Percentiles rank a stretch among this genome's conserved stretches.
Evolutionary conservation across 2,888 invertebrate species (phyloP).

Genomic region (Lasioglossum figueresi): DNA sequence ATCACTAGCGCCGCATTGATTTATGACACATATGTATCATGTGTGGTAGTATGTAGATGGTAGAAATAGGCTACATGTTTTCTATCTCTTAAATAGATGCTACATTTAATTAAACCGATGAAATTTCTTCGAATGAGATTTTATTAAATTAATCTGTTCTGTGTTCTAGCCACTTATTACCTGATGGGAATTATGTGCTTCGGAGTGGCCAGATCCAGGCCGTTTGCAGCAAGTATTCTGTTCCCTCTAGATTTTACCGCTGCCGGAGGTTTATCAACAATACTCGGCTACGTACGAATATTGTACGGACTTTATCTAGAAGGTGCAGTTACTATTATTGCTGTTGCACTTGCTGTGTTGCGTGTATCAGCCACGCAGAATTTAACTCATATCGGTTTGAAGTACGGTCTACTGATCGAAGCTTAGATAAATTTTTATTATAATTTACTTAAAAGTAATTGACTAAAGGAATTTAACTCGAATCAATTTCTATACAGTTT

Average conservation of each 20-base stretch:
- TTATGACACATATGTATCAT: background rate
- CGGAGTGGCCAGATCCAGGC: slow-evolving; percentile 86
- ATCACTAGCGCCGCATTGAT: background rate
- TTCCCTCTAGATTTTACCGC: slow-evolving; percentile 90
- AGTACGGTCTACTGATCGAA: slow-evolving; percentile 85
- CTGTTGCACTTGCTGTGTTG: slow-evolving; percentile 86
- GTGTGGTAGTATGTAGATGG: background rate
- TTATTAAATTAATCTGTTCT: slow-evolving; percentile 15
- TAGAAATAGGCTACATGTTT: background rate
- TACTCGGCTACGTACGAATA: slow-evolving; percentile 86
- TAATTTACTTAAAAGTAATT: background rate
- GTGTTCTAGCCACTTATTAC: slow-evolving; percentile 85
- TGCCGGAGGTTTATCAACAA: slow-evolving; percentile 88
- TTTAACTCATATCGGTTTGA: slow-evolving; percentile 85
- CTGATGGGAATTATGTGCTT: slow-evolving; percentile 86
- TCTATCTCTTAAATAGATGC: background rate
- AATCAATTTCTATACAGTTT: too few species aligned
- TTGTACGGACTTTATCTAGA: slow-evolving; percentile 89
- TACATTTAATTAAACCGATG: background rate
- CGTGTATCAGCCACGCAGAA: slow-evolving; percentile 86
- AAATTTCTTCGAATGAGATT: background rate
- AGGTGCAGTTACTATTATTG: slow-evolving; percentile 87
- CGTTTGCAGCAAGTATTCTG: slow-evolving; percentile 86
- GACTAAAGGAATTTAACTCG: background rate
- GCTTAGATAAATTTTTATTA: slow-evolving; percentile 40